Base-by-base conservation (phyloP, 2,113 vertebrate genomes). In the Melanostigma gelatinosum region DNA sequence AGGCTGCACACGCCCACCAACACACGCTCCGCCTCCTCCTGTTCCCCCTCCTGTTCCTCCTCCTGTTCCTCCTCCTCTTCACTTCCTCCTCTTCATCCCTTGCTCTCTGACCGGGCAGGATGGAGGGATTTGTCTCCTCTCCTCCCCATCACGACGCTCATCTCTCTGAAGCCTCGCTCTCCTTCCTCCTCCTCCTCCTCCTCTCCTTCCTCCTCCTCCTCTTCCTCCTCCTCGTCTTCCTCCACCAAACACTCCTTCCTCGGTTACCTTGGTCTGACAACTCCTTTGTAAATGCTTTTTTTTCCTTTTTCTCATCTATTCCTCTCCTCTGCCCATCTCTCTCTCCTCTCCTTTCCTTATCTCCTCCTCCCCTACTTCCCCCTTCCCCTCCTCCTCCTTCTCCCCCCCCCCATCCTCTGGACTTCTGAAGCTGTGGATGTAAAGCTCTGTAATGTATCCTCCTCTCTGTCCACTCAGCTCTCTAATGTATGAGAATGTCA, bases 41-140 rank as follows among this genome's bases (percentile, higher is more conserved):
- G 93, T 89, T 94, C 90, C 68, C 94, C 90, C 93, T 92, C 0
- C 92, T 95, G n/a, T n/a, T n/a, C 82, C 20, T 67, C 78, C 44
- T 54, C 86, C 80, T 95, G 93, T 89, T 94, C 90, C 68, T 94
- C 90, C 93, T 92, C 0, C 92, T 95, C 93, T 85, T 93, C 92
- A 91, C 95, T 83, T 72, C 94, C 89, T 94, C 95, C 85, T 90
- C 96, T 82, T 34, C 91, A 86, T 42, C 85, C 86, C 74, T 89
- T 90, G 27, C 73, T 88, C 86, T 96, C 95, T 22, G 94, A 97
- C 83, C 96, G 95, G 77, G 96, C 97, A 68, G 96, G 96, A 90
- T 98, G 97, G 96, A 96, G 96, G 24, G 97, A 99, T 84, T 94
- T 97, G 86, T 97, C 97, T 93, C 97, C 98, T 88, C 97, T 99